Base-by-base conservation (phyloP, 2,888 invertebrate genomes). In the Eristalis tenax region DNA sequence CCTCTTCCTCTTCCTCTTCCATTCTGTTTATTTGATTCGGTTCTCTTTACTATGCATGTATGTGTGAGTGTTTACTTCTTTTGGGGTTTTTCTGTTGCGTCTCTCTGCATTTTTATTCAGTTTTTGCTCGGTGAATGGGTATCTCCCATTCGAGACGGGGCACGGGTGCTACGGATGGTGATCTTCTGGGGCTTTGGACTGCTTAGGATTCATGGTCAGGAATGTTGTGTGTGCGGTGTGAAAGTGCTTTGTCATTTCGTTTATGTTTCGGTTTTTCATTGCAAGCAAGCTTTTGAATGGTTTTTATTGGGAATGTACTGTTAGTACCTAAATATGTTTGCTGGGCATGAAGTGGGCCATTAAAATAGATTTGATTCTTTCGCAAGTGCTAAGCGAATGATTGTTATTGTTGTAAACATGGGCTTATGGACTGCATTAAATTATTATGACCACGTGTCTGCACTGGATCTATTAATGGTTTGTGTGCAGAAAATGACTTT, bases 211-310 rank as follows among this genome's bases (percentile, higher is more conserved):
- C 69, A 70, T 64, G 70, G 56, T 26, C 77, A 28, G 22, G 63
- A 76, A 61, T 71, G 61, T 38, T 63, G 28, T 77, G 71, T 68
- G 74, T 78, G 56, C 66, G 66, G 75, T 68, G 66, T 80, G 69
- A 76, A 73, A 81, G 84, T 76, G 71, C 76, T 81, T 85, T 85
- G 59, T 81, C 85, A 82, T 85, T 82, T 81, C 84, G 84, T 85
- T 85, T 85, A 74, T 83, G 68, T 71, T 80, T 73, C 32, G 73
- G 65, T 77, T 82, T 81, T 85, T 77, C 71, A 73, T 85, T 71
- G 38, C 61, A 28, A 75, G 66, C 61, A 74, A 74, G 78, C 69
- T 64, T 28, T 38, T 68, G 32, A 69, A 76, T 69, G 68, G 66
- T 71, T 85, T 85, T 85, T 85, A 85, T 82, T 68, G 73, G 71